phyloP scores from a whole-genome alignment of 2,888 invertebrate species.

The Adineta ricciae region DNA sequence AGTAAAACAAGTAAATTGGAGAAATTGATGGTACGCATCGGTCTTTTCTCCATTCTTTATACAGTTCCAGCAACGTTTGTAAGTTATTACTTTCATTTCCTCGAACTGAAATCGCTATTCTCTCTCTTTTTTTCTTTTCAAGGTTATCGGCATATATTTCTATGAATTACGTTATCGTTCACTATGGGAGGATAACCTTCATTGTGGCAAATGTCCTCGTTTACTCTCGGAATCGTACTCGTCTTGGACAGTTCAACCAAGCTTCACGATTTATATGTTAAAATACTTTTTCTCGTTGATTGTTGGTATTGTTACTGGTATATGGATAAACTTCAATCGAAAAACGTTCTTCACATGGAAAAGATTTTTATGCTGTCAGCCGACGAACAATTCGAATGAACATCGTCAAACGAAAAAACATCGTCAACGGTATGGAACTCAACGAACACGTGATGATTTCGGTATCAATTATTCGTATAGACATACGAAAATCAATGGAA shows the following conservation, averaged over 20 bases:
- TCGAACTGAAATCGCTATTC: background rate
- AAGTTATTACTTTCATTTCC: background rate
- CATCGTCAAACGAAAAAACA: background rate
- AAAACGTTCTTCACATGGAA: conserved; percentile 30
- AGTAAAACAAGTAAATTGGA: conserved; percentile 28
- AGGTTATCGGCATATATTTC: conserved; percentile 27
- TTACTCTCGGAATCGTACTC: background rate
- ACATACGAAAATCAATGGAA: conserved; percentile 14
- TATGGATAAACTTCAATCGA: conserved; percentile 28
- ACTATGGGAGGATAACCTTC: conserved; percentile 26
- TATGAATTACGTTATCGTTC: conserved; percentile 28
- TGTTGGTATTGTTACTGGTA: conserved; percentile 27
- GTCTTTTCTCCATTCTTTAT: conserved; percentile 31
- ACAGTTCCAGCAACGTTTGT: conserved; percentile 29
- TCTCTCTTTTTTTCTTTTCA: background rate
- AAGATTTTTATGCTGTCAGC: background rate
- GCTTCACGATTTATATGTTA: conserved; percentile 24
- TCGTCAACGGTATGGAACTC: background rate
- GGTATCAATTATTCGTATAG: conserved; percentile 4
- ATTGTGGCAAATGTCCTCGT: conserved; percentile 3
- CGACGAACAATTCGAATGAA: background rate
- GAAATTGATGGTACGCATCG: conserved; percentile 31
- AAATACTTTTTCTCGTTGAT: conserved; percentile 33
- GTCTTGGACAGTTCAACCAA: background rate
- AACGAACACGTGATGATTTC: background rate